A percentile compares a stretch with the other conserved stretches of the same genome.
These are phyloP conservation scores for Teleiodes luculella DNA, from an alignment of 2,888 invertebrate species.

Conservation along the genomic window DNA sequence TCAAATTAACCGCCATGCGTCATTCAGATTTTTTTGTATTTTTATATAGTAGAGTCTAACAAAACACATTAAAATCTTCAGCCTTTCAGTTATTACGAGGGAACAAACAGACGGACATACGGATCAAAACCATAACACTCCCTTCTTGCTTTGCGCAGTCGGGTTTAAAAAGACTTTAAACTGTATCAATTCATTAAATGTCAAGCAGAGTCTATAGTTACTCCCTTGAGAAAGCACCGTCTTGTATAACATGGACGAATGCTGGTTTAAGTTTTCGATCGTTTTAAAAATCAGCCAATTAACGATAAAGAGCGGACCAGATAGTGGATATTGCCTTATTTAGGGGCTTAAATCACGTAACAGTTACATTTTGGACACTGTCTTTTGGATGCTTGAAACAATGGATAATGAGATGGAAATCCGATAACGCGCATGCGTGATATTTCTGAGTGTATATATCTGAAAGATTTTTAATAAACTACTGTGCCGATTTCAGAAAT, in stretches of 20 bases:
- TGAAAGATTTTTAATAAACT: no score
- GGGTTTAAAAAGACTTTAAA: constrained; percentile 20
- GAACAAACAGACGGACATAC: no score
- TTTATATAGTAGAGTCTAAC: no score
- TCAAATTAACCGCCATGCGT: no score
- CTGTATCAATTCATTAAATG: constrained; percentile 31
- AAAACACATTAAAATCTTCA: no score
- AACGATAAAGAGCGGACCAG: constrained; percentile 27
- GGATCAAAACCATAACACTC: no score
- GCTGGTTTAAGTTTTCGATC: neutral
- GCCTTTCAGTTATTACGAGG: no score
- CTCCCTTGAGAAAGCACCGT: constrained; percentile 30
- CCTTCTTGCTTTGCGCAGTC: no score
- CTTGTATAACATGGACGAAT: constrained; percentile 26
- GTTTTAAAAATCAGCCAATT: constrained; percentile 22
- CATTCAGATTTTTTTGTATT: no score
- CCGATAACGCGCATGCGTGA: constrained; percentile 2
- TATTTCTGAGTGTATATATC: no score
- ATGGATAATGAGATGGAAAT: constrained; percentile 17
- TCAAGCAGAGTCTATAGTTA: constrained; percentile 32
- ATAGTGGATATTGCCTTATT: constrained; percentile 22
- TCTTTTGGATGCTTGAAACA: constrained; percentile 11
- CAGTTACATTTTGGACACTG: neutral
- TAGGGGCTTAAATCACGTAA: neutral
- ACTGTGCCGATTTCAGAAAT: no score